Conservation (phyloP, 2,113 vertebrate species). For the Leucoraja erinaceus region DNA sequence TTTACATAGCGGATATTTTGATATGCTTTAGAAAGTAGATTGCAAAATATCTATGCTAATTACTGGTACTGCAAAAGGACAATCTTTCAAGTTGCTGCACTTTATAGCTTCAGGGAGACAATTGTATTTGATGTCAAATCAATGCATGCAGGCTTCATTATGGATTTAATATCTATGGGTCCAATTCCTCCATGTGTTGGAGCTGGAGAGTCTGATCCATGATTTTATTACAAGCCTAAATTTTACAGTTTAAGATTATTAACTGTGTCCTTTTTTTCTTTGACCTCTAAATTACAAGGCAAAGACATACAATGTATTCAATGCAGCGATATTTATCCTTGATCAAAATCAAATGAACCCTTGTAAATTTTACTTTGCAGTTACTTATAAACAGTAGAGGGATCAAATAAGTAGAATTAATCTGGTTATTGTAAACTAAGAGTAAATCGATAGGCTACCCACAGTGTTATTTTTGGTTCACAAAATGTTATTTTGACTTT, state of each 20-base stretch:
- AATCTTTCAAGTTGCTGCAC: not conserved
- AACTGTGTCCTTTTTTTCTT: not conserved
- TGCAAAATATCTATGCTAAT: not conserved
- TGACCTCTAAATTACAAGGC: not conserved
- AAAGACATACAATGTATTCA: not conserved
- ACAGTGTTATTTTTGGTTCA: not conserved
- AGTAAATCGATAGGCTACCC: not conserved
- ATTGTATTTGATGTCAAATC: not conserved
- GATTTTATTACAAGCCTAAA: not conserved
- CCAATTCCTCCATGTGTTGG: not conserved
- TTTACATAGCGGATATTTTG: not conserved
- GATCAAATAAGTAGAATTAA: not conserved
- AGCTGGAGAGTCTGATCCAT: not conserved
- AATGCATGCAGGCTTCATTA: not conserved
- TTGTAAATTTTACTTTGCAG: not conserved
- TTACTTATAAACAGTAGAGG: not conserved
- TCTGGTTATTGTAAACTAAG: not conserved
- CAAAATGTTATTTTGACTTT: not conserved
- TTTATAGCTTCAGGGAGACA: not conserved
- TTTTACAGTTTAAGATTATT: not conserved
- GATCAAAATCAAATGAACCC: not conserved
- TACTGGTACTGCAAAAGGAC: not conserved
- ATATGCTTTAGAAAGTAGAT: not conserved
- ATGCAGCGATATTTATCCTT: not conserved
- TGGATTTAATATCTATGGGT: not conserved